phyloP scores from a whole-genome alignment of 1,140 invertebrate genomes.

The Acromyrmex charruanus region DNA sequence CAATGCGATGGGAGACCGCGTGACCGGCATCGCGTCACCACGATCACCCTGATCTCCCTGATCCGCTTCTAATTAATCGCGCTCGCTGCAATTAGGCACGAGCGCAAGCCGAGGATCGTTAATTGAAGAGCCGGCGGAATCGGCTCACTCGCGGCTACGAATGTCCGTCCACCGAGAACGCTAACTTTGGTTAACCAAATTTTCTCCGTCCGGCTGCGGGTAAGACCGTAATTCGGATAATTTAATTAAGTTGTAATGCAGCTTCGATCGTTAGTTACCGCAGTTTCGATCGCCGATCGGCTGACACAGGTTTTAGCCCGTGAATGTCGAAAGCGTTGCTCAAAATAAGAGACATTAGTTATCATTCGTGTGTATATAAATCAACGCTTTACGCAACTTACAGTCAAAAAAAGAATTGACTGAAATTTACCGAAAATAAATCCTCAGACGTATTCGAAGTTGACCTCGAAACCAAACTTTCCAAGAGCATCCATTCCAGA shows the following conservation, averaged over 20 bases:
- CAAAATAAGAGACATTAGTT: background rate
- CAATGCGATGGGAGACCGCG: background rate
- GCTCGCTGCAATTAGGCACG: background rate
- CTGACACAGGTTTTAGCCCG: background rate
- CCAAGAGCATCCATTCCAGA: background rate
- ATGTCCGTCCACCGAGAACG: background rate
- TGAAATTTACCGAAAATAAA: background rate
- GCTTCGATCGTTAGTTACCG: background rate
- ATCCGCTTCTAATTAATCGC: conserved; percentile 33
- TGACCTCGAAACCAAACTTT: background rate
- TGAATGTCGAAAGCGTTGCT: background rate
- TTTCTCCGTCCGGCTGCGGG: conserved; percentile 3
- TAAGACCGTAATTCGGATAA: conserved; percentile 24
- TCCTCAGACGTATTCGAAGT: background rate
- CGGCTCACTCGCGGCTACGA: background rate
- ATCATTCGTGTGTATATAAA: background rate
- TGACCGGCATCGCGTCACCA: too few relatives aligned
- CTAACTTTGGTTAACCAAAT: conserved; percentile 24
- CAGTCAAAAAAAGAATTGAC: background rate
- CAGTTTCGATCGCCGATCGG: background rate
- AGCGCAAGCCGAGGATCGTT: background rate
- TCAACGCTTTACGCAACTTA: background rate
- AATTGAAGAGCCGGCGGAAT: conserved; percentile 9
- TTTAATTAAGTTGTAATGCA: background rate
- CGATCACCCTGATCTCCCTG: background rate